phyloP scores from a whole-genome alignment of 2,113 vertebrate species.

The Parus major region DNA sequence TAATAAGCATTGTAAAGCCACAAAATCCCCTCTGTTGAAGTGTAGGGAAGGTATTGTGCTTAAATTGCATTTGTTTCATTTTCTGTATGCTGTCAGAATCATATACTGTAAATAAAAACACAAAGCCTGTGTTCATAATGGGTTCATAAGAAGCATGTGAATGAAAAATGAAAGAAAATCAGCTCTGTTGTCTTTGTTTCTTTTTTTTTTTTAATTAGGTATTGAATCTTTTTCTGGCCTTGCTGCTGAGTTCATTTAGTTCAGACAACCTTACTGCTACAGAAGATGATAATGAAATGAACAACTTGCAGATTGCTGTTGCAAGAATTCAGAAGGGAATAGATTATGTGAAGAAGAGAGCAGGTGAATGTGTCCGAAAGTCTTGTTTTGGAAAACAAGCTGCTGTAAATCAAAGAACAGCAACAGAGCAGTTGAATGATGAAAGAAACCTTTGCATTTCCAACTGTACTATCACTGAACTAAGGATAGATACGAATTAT shows the following conservation, averaged over 20 bases:
- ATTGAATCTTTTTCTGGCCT: conserved; percentile 94
- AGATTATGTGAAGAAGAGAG: conserved; percentile 74
- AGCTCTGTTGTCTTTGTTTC: not conserved
- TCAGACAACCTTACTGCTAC: conserved; percentile 88
- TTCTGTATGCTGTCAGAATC: not conserved
- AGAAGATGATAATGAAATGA: conserved; percentile 87
- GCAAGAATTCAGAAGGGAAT: conserved; percentile 85
- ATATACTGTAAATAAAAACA: not conserved
- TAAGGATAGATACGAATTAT: conserved; percentile 72
- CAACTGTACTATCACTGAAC: conserved; percentile 80
- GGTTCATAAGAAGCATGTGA: not conserved
- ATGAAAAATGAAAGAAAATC: not conserved
- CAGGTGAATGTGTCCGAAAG: conserved; percentile 75
- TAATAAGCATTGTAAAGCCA: not conserved
- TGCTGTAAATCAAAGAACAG: conserved; percentile 70
- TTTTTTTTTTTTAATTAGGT: conserved; percentile 75
- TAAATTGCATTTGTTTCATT: not conserved
- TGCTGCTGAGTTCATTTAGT: conserved; percentile 96
- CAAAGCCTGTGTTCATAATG: not conserved
- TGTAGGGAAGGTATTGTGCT: not conserved
- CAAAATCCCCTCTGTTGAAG: not conserved
- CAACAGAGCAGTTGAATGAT: conserved; percentile 74
- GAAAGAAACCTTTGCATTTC: conserved; percentile 76
- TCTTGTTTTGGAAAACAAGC: conserved; percentile 68
- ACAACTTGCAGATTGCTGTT: conserved; percentile 90